These are phyloP conservation scores for Mugil cephalus DNA, from an alignment of 2,113 vertebrate genomes.

Conservation along the genomic window DNA sequence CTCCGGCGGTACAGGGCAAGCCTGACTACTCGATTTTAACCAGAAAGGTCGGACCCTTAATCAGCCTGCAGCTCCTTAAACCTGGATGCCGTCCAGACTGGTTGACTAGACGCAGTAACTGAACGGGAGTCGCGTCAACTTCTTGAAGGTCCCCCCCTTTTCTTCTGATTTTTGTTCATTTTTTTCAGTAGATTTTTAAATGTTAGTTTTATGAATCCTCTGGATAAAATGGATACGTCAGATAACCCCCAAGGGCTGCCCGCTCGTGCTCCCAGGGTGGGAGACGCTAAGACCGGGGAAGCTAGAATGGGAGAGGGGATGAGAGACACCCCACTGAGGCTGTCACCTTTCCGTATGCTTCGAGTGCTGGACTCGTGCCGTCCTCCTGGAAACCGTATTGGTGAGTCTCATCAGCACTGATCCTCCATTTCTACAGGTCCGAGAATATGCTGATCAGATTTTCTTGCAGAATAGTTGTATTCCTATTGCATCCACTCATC, in stretches of 20 bases:
- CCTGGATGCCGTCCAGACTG: conserved; percentile 12
- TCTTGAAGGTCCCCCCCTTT: not conserved
- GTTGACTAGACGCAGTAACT: conserved; percentile 16
- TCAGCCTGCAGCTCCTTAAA: conserved; percentile 1
- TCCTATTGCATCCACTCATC: not conserved
- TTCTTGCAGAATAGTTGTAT: not conserved
- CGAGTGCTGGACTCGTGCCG: conserved; percentile 80
- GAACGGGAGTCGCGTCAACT: conserved; percentile 11
- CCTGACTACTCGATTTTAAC: conserved; percentile 28
- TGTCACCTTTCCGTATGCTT: conserved; percentile 84
- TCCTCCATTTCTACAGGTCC: not conserved
- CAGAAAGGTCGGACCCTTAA: conserved; percentile 2
- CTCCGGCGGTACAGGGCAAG: conserved; percentile 8
- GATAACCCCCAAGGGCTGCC: conserved; percentile 60
- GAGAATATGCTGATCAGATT: not conserved
- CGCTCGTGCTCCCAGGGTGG: conserved; percentile 39
- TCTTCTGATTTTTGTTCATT: conserved; percentile 1
- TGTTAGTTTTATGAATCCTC: conserved; percentile 27
- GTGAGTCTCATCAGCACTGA: conserved; percentile 69
- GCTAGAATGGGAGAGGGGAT: conserved; percentile 60
- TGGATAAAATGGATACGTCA: conserved; percentile 56
- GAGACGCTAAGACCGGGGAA: conserved; percentile 63
- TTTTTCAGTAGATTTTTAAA: conserved; percentile 6
- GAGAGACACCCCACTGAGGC: conserved; percentile 72
- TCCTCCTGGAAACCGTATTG: conserved; percentile 77